Conservation (phyloP, 2,888 invertebrate genomes). For the Meloe dianella region DNA sequence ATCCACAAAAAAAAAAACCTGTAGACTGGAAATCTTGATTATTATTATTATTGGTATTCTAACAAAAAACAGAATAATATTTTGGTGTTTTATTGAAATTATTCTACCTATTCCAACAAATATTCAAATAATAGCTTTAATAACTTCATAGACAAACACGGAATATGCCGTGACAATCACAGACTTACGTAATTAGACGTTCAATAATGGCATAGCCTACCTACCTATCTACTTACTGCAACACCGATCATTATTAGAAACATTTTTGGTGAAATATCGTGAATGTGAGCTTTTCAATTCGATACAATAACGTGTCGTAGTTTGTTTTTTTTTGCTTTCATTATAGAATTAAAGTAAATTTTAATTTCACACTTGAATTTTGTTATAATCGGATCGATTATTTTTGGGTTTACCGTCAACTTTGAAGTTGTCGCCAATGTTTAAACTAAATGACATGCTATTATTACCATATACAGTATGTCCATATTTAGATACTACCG, state of each 20-base stretch:
- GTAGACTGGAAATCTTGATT: constrained; percentile 2
- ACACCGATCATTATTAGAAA: constrained; percentile 22
- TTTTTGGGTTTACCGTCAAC: constrained; percentile 17
- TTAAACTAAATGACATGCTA: neutral
- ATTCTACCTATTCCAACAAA: neutral
- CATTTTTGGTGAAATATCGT: constrained; percentile 22
- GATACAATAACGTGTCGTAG: constrained; percentile 17
- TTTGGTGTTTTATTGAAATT: neutral
- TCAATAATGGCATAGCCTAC: constrained; percentile 22
- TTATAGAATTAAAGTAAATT: constrained; percentile 25
- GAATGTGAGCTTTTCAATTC: neutral
- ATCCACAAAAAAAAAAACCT: neutral
- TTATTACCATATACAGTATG: neutral
- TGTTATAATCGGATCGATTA: constrained; percentile 28
- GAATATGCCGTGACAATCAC: constrained; percentile 39
- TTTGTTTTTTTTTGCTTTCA: constrained; percentile 20
- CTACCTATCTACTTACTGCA: too few relatives aligned
- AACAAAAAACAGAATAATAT: neutral
- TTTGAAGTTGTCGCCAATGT: constrained; percentile 10
- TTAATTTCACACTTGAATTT: constrained; percentile 34
- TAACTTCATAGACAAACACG: constrained; percentile 40
- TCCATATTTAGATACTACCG: too few relatives aligned
- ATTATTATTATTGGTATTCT: neutral
- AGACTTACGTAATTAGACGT: constrained; percentile 34
- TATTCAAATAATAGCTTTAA: constrained; percentile 23